Percentiles rank a stretch among this genome's conserved stretches.
Evolutionary conservation across 2,888 invertebrate species (phyloP).

Genomic region (Nephrotoma flavescens): DNA sequence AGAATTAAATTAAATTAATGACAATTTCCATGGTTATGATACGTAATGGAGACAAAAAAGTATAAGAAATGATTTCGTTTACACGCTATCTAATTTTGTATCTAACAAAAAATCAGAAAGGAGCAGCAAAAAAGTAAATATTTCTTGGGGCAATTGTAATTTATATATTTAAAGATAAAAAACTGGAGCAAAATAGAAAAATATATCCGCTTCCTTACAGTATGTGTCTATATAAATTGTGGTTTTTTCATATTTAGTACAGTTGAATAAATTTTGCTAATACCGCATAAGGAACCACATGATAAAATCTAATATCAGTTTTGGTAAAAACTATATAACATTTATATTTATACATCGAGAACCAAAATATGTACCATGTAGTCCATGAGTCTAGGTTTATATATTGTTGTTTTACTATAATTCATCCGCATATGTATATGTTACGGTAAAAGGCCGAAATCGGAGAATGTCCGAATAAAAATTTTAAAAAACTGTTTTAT

Average conservation of each 20-base stretch:
- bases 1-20: neutral
- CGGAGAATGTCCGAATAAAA: no score
- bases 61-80: neutral
- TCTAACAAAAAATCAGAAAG: neutral
- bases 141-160: neutral
- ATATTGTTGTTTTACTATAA: neutral
- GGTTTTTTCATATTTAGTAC: neutral
- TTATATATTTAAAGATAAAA: neutral
- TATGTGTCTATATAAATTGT: neutral
- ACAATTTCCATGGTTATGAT: neutral
- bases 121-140: neutral
- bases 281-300: neutral
- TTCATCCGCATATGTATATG: neutral
- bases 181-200: neutral
- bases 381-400: neutral
- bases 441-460: no score
- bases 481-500: no score
- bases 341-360: neutral
- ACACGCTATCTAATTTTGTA: neutral
- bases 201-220: neutral
- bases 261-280: neutral
- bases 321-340: neutral
- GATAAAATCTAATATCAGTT: neutral
- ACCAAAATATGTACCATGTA: neutral
- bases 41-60: neutral